phyloP scores from a whole-genome alignment of 1,140 invertebrate species.

The Hypsibius dujardini region DNA sequence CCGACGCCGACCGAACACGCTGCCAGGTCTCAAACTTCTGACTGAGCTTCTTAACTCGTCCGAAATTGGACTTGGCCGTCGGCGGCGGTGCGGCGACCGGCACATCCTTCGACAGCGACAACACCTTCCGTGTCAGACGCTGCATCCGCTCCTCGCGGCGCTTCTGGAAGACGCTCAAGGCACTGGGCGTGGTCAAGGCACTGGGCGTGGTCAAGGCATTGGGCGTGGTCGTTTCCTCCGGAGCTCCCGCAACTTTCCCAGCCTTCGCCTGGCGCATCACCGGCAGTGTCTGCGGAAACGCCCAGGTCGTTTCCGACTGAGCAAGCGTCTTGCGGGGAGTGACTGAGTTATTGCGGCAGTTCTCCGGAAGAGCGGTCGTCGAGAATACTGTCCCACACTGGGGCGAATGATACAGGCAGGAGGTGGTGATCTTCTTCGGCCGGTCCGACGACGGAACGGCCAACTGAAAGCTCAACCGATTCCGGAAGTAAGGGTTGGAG shows the following conservation, averaged over 20 bases:
- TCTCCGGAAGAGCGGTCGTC: not conserved
- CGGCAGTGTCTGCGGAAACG: not conserved
- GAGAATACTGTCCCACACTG: not conserved
- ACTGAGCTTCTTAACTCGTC: not conserved
- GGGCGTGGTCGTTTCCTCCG: no score
- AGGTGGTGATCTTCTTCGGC: not conserved
- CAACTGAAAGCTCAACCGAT: not conserved
- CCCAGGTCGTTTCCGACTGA: not conserved
- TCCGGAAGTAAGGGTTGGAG: conserved; percentile 4
- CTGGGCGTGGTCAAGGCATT: no score
- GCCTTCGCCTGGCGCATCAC: not conserved
- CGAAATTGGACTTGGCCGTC: not conserved
- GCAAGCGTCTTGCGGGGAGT: not conserved
- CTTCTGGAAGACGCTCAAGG: not conserved
- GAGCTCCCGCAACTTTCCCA: no score
- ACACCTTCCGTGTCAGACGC: not conserved
- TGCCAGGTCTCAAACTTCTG: conserved; percentile 12
- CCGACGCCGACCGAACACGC: conserved; percentile 5
- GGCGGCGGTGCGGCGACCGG: not conserved
- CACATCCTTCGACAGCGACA: not conserved
- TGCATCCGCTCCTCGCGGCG: not conserved
- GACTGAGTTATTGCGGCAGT: not conserved
- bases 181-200: not conserved
- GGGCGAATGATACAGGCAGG: conserved; percentile 5
- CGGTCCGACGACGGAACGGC: not conserved